Percentiles rank a stretch among this genome's conserved stretches.
These are phyloP conservation scores for Myiozetetes cayanensis DNA, from an alignment of 2,113 vertebrate genomes.

Conservation along the genomic window DNA sequence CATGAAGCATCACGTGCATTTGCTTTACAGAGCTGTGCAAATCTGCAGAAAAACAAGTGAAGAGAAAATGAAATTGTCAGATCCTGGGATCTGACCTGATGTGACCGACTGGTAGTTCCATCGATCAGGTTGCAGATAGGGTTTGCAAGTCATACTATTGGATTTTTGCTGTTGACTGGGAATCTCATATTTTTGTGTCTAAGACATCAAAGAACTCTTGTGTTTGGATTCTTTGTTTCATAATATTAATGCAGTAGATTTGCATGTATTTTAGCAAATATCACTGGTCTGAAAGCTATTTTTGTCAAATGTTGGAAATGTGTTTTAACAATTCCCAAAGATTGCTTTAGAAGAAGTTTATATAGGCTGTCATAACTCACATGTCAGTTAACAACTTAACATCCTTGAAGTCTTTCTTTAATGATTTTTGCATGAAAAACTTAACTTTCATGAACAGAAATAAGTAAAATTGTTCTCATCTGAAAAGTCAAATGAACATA, in stretches of 20 bases:
- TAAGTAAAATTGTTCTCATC: constrained; percentile 13
- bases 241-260: constrained; percentile 35
- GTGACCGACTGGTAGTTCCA: background rate
- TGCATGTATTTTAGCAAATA: constrained; percentile 42
- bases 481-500: background rate
- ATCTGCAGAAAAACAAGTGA: background rate
- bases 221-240: constrained; percentile 31
- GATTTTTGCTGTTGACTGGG: background rate
- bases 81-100: background rate
- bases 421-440: background rate
- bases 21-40: background rate
- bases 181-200: background rate
- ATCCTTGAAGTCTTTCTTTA: constrained; percentile 32
- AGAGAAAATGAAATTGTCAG: background rate
- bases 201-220: background rate
- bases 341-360: constrained; percentile 44
- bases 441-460: background rate
- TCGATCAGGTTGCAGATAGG: fast-evolving
- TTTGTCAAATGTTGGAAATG: constrained; percentile 34
- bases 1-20: background rate
- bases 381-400: constrained; percentile 38
- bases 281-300: constrained; percentile 50
- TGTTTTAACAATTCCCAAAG: constrained; percentile 56
- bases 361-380: constrained; percentile 44
- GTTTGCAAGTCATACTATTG: background rate